Base-by-base conservation (phyloP, 2,797 vertebrate genomes). In the Tragopan temminckii region DNA sequence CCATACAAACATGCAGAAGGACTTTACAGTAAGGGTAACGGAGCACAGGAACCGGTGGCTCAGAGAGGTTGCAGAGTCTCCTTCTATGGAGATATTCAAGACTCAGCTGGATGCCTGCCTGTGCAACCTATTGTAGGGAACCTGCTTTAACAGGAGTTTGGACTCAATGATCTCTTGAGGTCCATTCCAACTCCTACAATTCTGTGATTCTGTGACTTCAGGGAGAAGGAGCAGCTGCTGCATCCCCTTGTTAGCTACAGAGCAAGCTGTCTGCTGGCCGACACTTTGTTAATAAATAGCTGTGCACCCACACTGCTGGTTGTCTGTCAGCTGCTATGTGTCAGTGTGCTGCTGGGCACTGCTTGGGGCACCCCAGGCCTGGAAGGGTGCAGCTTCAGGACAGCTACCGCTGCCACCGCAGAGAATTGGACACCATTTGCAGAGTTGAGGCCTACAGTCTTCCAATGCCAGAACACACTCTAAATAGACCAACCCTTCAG, bases 291-390 rank as follows among this genome's bases (percentile, higher is more conserved):
- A 29, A 23, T 9, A 42, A 48, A 50, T 8, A 61, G 52, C 53
- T 42, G 16, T 11, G 9, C 1, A 1, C 57, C 61, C 33, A 2
- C 11, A 16, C 0, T 0, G 48, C 68, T 80, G 38, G 31, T 4
- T 0, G 20, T 48, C 4, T 0, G 23, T 45, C 80, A 75, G 21
- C 25, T 77, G 85, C 62, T 4, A 0, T 24, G 43, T 58, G n/a
- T n/a, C 46, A 24, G 0, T n/a, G 31, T 55, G 18, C 17, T 2
- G 18, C 31, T 17, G 19, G 50, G 31, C 31, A 7, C 29, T 20
- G 31, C 53, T 7, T 18, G 11, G 31, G 53, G 0, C 29, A 42
- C 62, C 29, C 42, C 31, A n/a, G 33, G 42, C 55, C 29, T 40
- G 29, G 57, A 46, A 23, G 66, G 55, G 42, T 42, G 46, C 18